Evolutionary conservation across 2,797 vertebrate species (phyloP), one percentile per base, ranked within the genome.

Genomic region (Enteromius thamalakanensis): DNA sequence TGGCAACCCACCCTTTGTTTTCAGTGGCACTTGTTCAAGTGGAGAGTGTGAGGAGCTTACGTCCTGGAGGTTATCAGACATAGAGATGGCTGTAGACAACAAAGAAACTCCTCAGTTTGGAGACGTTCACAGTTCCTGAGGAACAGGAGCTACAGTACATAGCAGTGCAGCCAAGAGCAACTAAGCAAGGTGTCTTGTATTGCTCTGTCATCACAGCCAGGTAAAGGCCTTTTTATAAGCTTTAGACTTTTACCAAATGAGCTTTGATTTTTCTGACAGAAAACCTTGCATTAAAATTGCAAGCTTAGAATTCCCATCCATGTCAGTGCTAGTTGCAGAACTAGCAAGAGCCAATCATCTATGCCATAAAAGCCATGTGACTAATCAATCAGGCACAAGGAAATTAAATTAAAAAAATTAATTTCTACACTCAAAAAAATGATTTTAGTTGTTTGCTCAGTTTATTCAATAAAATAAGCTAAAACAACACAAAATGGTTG

Each of bases 21-120:
- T 78, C n/a, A 76, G 23, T 81, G 81, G 58, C 78, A 37, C 74
- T 65, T 15, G 29, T 64, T 85, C 26, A 88, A 84, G 81, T 60
- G 47, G 45, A 58, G 58, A 37, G 23, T 62, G 67, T 79, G 77
- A 72, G 68, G 60, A 67, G 42, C 26, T 32, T 55, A 76, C 53
- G n/a, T 79, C 53, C 76, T 81, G 42, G 60, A 83, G 72, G 29
- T 42, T 45, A 82, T 72, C 70, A 84, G 82, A 72, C 71, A 82
- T 34, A 60, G 32, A 34, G 76, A n/a, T 6, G 58, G 6, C 15
- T 55, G 17, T n/a, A 21, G 53, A 4, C 45, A 74, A 78, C 42
- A 53, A 80, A 69, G 64, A 55, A 40, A 12, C 37, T 10, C 9
- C 62, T 15, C 34, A 23, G 23, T 42, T 49, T 34, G 10, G 23